These are phyloP conservation scores for Pomacea canaliculata DNA, from an alignment of 2,888 invertebrate genomes.

Conservation along the genomic window DNA sequence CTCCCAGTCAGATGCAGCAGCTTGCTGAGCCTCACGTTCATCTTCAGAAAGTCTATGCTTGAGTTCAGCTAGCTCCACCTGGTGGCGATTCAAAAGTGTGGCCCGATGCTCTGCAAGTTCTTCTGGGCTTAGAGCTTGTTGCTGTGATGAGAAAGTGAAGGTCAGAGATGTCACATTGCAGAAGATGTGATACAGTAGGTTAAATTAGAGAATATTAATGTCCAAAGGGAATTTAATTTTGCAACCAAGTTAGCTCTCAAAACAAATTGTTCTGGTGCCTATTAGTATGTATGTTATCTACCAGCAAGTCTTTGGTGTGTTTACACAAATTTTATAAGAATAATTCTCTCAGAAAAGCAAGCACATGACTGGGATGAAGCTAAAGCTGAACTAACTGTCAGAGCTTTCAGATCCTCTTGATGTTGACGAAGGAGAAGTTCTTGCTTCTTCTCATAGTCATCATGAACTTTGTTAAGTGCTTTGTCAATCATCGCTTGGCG, in stretches of 20 bases:
- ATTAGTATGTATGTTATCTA: too few species aligned
- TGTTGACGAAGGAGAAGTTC: slow-evolving; percentile 55
- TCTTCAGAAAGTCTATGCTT: slow-evolving; percentile 55
- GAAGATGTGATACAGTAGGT: not conserved
- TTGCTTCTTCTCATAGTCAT: slow-evolving; percentile 58
- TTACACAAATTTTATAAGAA: too few species aligned
- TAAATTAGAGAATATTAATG: not conserved
- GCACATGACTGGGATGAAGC: too few species aligned
- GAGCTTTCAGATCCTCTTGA: slow-evolving; percentile 54
- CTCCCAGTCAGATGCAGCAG: slow-evolving; percentile 65
- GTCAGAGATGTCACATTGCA: not conserved
- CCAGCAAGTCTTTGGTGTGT: too few species aligned
- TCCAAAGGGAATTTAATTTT: not conserved
- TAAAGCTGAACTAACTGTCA: slow-evolving; percentile 45
- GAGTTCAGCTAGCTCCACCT: slow-evolving; percentile 59
- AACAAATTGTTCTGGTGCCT: too few species aligned
- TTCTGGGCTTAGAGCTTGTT: slow-evolving; percentile 57
- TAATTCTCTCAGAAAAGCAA: too few species aligned
- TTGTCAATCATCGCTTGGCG: slow-evolving; percentile 64
- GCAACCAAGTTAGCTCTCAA: too few species aligned
- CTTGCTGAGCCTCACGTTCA: slow-evolving; percentile 52
- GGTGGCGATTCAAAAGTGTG: slow-evolving; percentile 61
- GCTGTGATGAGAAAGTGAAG: slow-evolving; percentile 42
- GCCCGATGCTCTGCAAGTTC: slow-evolving; percentile 55
- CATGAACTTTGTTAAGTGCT: slow-evolving; percentile 56